Percentiles rank a stretch among this genome's conserved stretches.
Conservation (phyloP, 2,888 invertebrate genomes). For the Erpobdella octoculata region DNA sequence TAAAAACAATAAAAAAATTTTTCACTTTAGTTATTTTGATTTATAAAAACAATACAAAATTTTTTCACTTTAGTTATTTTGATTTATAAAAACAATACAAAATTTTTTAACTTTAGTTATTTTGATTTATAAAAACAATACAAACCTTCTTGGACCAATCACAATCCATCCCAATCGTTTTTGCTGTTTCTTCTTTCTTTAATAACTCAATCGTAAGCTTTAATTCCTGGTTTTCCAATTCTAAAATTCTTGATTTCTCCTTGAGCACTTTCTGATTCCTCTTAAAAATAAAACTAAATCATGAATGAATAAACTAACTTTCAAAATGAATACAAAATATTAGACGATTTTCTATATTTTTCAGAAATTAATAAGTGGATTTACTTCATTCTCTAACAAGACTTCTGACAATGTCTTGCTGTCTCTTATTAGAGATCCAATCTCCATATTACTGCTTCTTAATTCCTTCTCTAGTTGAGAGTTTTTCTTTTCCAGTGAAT, state of each 20-base stretch:
- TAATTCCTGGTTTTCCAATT: too few species aligned
- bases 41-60: neutral
- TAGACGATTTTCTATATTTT: too few species aligned
- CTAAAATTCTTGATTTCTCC: too few species aligned
- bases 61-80: constrained; percentile 8
- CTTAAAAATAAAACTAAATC: too few species aligned
- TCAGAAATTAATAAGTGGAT: too few species aligned
- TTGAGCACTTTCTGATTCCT: too few species aligned
- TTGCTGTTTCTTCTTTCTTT: too few species aligned
- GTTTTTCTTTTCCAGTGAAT: neutral
- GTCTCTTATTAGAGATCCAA: neutral
- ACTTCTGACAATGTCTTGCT: neutral
- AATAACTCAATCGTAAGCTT: too few species aligned
- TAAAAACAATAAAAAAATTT: neutral
- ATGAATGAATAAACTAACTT: too few species aligned
- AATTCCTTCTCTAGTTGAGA: neutral
- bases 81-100: neutral
- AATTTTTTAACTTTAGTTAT: constrained; percentile 4
- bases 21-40: constrained; percentile 6
- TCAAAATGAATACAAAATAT: too few species aligned
- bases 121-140: neutral
- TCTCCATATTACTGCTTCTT: neutral
- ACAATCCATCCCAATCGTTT: too few species aligned
- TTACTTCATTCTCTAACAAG: neutral
- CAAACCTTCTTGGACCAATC: neutral